These are phyloP conservation scores for Petrolisthes manimaculis DNA, from an alignment of 2,888 invertebrate genomes.

Conservation along the genomic window DNA sequence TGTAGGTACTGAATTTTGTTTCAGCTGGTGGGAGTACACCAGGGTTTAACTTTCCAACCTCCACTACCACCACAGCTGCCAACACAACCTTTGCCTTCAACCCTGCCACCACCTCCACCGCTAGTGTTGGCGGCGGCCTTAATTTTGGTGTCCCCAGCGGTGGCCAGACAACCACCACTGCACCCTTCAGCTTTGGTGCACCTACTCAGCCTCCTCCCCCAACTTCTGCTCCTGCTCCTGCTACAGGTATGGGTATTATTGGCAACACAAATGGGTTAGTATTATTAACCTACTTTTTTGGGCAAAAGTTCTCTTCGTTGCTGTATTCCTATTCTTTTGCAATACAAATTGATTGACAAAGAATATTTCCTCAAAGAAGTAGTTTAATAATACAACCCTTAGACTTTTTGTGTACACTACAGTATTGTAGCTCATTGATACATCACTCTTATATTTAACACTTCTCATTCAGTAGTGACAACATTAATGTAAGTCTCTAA, in stretches of 20 bases:
- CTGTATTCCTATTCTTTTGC: no score
- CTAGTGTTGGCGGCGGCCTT: neutral
- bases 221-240: neutral
- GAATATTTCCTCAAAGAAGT: no score
- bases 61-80: neutral
- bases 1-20: neutral
- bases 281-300: no score
- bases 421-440: no score
- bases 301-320: no score
- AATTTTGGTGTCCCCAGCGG: neutral
- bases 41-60: slow-evolving; percentile 12
- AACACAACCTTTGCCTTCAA: neutral
- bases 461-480: no score
- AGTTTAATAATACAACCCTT: no score
- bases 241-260: neutral
- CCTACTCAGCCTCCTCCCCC: neutral
- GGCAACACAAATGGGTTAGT: no score
- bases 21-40: neutral
- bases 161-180: neutral
- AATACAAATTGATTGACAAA: no score
- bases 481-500: no score
- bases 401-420: no score
- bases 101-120: neutral
- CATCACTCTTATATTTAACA: no score
- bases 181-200: neutral